These are phyloP conservation scores for Patagioenas fasciata DNA, from an alignment of 2,113 vertebrate species.

Conservation along the genomic window DNA sequence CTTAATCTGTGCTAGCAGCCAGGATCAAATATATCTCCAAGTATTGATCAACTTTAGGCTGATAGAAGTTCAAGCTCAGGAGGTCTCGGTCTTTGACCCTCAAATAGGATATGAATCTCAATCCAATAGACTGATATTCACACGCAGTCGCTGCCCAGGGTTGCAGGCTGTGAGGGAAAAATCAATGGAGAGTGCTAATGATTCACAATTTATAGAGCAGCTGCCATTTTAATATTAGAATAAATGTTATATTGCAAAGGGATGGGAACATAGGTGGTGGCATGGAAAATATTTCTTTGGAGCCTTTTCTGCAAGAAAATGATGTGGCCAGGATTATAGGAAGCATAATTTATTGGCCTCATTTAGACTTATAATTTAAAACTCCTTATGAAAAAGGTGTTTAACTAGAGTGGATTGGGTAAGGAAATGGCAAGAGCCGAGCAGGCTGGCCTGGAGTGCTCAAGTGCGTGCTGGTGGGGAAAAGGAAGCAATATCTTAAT, in stretches of 20 bases:
- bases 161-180: constrained; percentile 58
- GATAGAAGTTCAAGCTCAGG: constrained; percentile 79
- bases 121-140: constrained; percentile 91
- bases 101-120: constrained; percentile 99
- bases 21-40: constrained; percentile 80
- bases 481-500: constrained; percentile 15
- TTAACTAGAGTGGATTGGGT: constrained; percentile 69
- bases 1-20: constrained; percentile 79
- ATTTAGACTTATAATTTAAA: constrained; percentile 81
- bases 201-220: constrained; percentile 91
- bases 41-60: constrained; percentile 90
- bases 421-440: background rate
- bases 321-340: constrained; percentile 78
- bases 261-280: constrained; percentile 75
- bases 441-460: constrained; percentile 31
- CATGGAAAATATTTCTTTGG: constrained; percentile 81
- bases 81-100: constrained; percentile 92
- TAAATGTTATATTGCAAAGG: constrained; percentile 78
- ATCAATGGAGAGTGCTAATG: constrained; percentile 87
- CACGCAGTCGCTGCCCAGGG: constrained; percentile 42
- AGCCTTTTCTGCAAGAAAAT: constrained; percentile 76
- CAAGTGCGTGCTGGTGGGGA: background rate
- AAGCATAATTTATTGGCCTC: constrained; percentile 83
- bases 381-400: constrained; percentile 78
- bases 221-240: constrained; percentile 91